A percentile compares a stretch with the other conserved stretches of the same genome.
phyloP scores from a whole-genome alignment of 2,113 vertebrate genomes.

The Takifugu flavidus region DNA sequence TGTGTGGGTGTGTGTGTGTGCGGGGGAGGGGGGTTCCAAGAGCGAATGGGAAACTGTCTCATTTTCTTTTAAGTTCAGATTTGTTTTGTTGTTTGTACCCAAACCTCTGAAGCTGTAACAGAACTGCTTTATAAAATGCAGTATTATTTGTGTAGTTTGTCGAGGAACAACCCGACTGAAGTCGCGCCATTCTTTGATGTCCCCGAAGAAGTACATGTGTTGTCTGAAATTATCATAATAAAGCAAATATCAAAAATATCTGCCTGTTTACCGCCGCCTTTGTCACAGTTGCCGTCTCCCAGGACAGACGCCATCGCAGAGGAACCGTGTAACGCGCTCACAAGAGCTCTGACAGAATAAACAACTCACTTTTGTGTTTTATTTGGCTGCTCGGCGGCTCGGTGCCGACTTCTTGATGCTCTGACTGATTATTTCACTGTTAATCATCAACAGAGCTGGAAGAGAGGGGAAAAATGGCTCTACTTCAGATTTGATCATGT shows the following conservation, averaged over 20 bases:
- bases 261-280: slow-evolving; percentile 1
- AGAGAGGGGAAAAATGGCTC: too few relatives aligned
- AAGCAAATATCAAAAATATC: slow-evolving; percentile 41
- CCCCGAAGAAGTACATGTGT: slow-evolving; percentile 32
- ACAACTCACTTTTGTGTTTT: slow-evolving; percentile 3
- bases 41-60: too few relatives aligned
- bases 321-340: background rate
- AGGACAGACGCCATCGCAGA: slow-evolving; percentile 12
- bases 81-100: background rate
- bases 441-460: too few relatives aligned
- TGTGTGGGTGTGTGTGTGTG: background rate
- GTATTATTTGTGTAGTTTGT: slow-evolving; percentile 10
- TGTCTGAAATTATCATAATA: slow-evolving; percentile 57
- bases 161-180: slow-evolving; percentile 7
- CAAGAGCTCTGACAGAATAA: slow-evolving; percentile 9
- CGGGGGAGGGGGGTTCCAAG: too few relatives aligned
- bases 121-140: slow-evolving; percentile 30
- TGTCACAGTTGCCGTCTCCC: slow-evolving; percentile 1
- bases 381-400: background rate
- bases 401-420: too few relatives aligned
- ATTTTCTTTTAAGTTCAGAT: too few relatives aligned
- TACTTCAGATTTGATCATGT: too few relatives aligned
- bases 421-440: too few relatives aligned
- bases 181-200: slow-evolving; percentile 35
- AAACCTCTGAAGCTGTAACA: slow-evolving; percentile 18